A percentile compares a stretch with the other conserved stretches of the same genome.
Evolutionary conservation across 2,888 invertebrate genomes (phyloP).

Genomic region (Patella caerulea): DNA sequence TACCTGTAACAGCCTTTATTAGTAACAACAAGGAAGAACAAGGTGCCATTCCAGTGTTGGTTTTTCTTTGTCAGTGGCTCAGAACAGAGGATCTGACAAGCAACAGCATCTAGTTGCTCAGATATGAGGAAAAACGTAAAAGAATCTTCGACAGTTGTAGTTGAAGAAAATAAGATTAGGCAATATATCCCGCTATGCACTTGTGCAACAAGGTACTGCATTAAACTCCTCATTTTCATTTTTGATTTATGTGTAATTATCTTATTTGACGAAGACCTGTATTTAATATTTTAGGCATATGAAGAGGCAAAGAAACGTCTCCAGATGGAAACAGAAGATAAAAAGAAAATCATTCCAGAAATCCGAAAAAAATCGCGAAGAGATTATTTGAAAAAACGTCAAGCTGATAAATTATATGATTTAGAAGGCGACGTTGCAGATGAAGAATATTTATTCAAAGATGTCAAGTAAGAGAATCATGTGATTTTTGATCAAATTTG

Average conservation of each 20-base stretch:
- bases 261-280: not conserved
- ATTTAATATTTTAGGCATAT: conserved; percentile 56
- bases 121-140: not conserved
- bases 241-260: not conserved
- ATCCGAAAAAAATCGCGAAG: conserved; percentile 91
- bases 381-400: conserved; percentile 94
- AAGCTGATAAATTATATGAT: conserved; percentile 95
- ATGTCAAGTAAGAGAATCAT: conserved; percentile 80
- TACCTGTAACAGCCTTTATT: no score
- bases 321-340: conserved; percentile 88
- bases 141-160: not conserved
- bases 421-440: conserved; percentile 94
- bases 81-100: no score
- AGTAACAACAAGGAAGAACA: not conserved
- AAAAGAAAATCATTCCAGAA: conserved; percentile 88
- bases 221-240: not conserved
- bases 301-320: conserved; percentile 91
- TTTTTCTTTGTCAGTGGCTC: no score
- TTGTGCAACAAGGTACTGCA: not conserved
- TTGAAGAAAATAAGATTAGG: not conserved
- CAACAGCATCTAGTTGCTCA: no score
- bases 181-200: not conserved
- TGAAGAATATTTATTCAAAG: conserved; percentile 95
- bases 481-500: no score
- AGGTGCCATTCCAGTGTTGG: not conserved